Conservation (phyloP, 2,888 invertebrate genomes). For the Plebejus argus region DNA sequence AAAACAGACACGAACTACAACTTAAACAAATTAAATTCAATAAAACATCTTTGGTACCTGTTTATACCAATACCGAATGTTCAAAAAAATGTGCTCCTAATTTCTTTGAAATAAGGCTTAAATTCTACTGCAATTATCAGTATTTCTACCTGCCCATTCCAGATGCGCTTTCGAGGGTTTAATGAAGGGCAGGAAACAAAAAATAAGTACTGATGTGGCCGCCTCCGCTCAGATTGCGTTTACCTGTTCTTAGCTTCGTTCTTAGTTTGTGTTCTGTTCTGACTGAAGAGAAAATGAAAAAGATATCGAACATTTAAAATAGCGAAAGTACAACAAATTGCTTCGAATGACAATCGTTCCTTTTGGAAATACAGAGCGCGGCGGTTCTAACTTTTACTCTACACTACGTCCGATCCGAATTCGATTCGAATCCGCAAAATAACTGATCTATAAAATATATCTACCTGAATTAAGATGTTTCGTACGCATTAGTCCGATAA, state of each 20-base stretch:
- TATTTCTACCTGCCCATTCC: conserved; percentile 26
- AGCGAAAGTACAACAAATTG: not conserved
- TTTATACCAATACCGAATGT: not conserved
- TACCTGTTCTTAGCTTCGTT: conserved; percentile 20
- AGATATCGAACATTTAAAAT: not conserved
- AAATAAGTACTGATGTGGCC: conserved; percentile 28
- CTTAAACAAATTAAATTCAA: conserved; percentile 26
- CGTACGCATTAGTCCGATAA: too few relatives aligned
- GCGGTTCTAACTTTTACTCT: too few relatives aligned
- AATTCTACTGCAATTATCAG: not conserved
- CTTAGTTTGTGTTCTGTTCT: not conserved
- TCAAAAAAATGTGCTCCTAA: not conserved
- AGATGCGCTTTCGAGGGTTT: conserved; percentile 31
- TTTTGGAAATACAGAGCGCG: not conserved
- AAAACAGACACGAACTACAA: conserved; percentile 21
- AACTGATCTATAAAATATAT: too few relatives aligned
- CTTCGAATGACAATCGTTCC: not conserved
- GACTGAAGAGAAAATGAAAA: not conserved
- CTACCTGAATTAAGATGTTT: too few relatives aligned
- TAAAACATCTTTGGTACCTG: conserved; percentile 23
- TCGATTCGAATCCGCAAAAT: too few relatives aligned
- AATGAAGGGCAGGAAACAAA: conserved; percentile 27
- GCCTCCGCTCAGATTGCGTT: conserved; percentile 19
- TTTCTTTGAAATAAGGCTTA: not conserved
- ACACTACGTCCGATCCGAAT: too few relatives aligned